Evolutionary conservation across 2,888 invertebrate genomes (phyloP), one percentile per base, ranked within the genome.

Genomic region (Mamestra brassicae): DNA sequence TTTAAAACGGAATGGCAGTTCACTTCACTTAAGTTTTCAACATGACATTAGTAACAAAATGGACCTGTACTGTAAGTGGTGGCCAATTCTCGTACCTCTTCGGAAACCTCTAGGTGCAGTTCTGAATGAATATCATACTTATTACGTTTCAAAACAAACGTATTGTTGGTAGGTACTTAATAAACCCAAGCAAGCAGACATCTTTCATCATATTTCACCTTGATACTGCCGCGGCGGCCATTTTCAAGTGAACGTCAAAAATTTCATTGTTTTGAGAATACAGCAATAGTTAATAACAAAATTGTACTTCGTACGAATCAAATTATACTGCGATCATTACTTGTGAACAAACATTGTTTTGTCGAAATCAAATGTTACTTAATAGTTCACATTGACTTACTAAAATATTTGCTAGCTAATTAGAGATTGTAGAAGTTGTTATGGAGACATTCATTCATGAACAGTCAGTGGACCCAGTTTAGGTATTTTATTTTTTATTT

Each of bases 191-290:
- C 4, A 62, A 52, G 45, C 50, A 63, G 57, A 70, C 71, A 47
- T 65, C 63, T 76, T 78, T 78, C 79, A 66, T 73, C 36, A 66
- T 65, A 10, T 61, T 55, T 70, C n/a, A 81, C 72, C 68, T 77
- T 81, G 71, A 45, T 60, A 11, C 15, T 17, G 55, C 34, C 34
- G 34, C 7, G 17, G 38, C 61, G 36, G 63, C 64, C 60, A 54
- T n/a, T 42, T 60, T 38, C 61, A 17, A 65, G 78, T 69, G 82
- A 80, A 72, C 74, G 80, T 73, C 60, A 45, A 38, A 61, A 70
- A n/a, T 65, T 76, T 62, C 61, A 81, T 78, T 81, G 78, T 81
- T 68, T 54, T 61, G 13, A 17, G 36, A 66, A 52, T 74, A 36
- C 8, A 11, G 74, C 63, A 78, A 71, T 67, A 78, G 52, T 11